Conservation (phyloP, 2,113 vertebrate species). For the Rousettus leschenaultii region DNA sequence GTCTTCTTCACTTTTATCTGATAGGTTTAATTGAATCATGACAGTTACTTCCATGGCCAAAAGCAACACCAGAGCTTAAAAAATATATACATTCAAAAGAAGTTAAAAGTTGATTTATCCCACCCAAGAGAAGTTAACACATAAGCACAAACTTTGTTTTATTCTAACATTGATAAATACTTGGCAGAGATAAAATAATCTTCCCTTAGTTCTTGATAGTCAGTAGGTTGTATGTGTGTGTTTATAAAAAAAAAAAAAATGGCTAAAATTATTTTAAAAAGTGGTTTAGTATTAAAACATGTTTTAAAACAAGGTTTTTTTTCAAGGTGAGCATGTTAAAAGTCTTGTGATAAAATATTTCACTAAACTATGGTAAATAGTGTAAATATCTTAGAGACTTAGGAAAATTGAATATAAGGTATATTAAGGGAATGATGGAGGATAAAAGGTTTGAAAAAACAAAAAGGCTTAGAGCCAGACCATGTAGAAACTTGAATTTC, state of each 20-base stretch:
- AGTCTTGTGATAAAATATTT: not conserved
- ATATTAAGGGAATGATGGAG: not conserved
- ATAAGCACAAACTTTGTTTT: not conserved
- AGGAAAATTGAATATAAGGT: not conserved
- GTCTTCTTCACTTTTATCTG: not conserved
- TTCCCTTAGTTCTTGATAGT: not conserved
- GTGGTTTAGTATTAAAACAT: not conserved
- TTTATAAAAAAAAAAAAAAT: not conserved
- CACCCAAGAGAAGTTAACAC: not conserved
- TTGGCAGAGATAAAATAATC: not conserved
- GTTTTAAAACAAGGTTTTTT: not conserved
- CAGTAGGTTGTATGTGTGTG: not conserved
- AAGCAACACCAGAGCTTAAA: not conserved
- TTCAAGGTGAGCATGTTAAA: not conserved
- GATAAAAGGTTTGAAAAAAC: not conserved
- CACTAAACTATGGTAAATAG: not conserved
- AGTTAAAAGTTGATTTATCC: not conserved
- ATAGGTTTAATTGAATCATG: not conserved
- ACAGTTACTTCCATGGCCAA: not conserved
- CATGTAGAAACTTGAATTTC: not conserved
- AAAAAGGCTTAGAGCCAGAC: not conserved
- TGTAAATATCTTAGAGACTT: not conserved
- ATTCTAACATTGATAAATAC: not conserved
- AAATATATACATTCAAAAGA: not conserved
- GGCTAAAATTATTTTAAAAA: not conserved